Percentiles rank a stretch among this genome's conserved stretches.
These are phyloP conservation scores for Dasypus novemcinctus DNA, from an alignment of 2,113 vertebrate genomes.

Conservation along the genomic window DNA sequence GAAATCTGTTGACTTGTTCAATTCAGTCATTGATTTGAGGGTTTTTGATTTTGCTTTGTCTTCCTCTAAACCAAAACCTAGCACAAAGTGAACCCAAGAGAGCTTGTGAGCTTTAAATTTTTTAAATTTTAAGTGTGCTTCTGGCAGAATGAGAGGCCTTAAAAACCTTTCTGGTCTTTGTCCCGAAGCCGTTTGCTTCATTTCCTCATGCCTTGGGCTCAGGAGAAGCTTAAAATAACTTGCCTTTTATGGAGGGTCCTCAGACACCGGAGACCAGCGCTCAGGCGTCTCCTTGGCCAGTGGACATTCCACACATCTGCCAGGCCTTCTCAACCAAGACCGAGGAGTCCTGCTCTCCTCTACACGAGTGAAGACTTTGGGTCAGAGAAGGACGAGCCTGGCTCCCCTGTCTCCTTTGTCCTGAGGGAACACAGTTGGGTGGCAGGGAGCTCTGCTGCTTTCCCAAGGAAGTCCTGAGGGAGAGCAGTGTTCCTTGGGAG, in stretches of 20 bases:
- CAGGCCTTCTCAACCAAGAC: background rate
- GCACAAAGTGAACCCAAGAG: conserved; percentile 26
- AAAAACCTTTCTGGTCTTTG: conserved; percentile 59
- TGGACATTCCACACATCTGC: background rate
- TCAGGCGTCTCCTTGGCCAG: background rate
- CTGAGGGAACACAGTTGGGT: background rate
- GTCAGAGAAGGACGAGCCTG: background rate
- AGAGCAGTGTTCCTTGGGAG: background rate
- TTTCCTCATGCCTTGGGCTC: background rate
- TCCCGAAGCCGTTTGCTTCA: conserved; percentile 29
- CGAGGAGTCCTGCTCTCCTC: background rate
- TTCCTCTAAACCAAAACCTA: conserved; percentile 43
- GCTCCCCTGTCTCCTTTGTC: background rate
- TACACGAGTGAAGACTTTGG: background rate
- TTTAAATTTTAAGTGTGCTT: conserved; percentile 65
- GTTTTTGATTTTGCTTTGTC: conserved; percentile 49
- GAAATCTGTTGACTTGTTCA: background rate
- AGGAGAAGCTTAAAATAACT: conserved; percentile 63
- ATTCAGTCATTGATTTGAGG: conserved; percentile 52
- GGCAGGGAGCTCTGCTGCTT: background rate
- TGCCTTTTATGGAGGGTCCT: background rate
- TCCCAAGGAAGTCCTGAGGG: background rate
- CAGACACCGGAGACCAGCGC: fast-evolving
- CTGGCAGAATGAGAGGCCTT: conserved; percentile 67
- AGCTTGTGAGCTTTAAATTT: conserved; percentile 24